Conservation (phyloP, 2,113 vertebrate species). For the Columba livia region DNA sequence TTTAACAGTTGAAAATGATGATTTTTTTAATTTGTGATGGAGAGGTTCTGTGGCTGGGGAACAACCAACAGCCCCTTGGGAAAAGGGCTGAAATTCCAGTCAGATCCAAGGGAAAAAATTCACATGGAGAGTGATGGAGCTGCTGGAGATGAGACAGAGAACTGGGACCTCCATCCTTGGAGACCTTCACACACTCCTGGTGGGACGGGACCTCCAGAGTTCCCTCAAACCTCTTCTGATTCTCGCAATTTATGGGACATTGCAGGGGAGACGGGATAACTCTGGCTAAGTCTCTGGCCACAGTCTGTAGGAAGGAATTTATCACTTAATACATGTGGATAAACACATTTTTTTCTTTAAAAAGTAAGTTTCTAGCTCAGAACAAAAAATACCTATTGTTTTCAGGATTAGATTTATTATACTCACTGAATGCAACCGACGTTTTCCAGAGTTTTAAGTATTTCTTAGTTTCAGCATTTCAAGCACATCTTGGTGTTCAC, state of each 20-base stretch:
- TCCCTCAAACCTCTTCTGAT: neutral
- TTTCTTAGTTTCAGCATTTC: neutral
- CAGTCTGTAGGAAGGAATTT: neutral
- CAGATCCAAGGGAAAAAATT: neutral
- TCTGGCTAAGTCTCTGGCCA: neutral
- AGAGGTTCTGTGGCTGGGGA: neutral
- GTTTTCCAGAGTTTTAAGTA: neutral
- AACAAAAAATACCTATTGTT: neutral
- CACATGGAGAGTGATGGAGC: fast-evolving
- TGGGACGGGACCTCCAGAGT: neutral
- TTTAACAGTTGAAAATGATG: neutral
- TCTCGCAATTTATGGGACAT: neutral
- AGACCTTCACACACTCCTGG: neutral
- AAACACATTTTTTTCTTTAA: neutral
- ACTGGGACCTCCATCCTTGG: neutral
- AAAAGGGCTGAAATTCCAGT: neutral
- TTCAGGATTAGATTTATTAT: neutral
- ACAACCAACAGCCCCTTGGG: neutral
- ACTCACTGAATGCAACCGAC: neutral
- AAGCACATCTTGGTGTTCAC: neutral
- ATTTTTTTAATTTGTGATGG: neutral
- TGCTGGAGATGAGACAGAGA: neutral
- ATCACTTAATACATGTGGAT: neutral
- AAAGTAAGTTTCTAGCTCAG: neutral
- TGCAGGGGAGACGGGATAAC: neutral